Conservation (phyloP, 2,888 invertebrate genomes). For the Nemurella pictetii region DNA sequence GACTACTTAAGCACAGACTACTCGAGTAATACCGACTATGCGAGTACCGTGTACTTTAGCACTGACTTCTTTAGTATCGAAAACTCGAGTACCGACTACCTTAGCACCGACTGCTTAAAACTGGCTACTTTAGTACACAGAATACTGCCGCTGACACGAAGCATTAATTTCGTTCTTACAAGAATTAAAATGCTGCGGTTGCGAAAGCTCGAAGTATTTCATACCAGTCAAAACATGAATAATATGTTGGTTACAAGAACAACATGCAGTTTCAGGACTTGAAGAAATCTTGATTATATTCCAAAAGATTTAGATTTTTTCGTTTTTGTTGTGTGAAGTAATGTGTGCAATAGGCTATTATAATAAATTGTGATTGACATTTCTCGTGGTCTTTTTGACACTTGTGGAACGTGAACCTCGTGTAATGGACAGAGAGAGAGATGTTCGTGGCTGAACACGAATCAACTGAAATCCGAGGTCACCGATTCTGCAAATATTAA, state of each 20-base stretch:
- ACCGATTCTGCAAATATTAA: not conserved
- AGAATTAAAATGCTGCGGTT: conserved; percentile 3
- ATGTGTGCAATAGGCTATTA: not conserved
- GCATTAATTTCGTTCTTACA: too few relatives aligned
- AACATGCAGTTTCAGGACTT: not conserved
- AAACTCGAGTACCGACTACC: too few relatives aligned
- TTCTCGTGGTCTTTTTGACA: not conserved
- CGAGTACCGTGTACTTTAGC: too few relatives aligned
- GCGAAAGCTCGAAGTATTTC: not conserved
- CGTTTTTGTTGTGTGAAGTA: not conserved
- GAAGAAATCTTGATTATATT: not conserved
- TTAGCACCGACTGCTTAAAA: too few relatives aligned
- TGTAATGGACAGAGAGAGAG: not conserved
- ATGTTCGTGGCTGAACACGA: not conserved
- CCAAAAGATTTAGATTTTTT: not conserved
- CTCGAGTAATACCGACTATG: too few relatives aligned
- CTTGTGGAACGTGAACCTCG: not conserved
- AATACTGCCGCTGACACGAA: too few relatives aligned
- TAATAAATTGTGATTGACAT: not conserved
- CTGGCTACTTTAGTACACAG: too few relatives aligned
- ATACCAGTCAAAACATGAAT: not conserved
- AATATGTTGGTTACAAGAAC: not conserved
- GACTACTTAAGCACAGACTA: too few relatives aligned
- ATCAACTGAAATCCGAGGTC: not conserved
- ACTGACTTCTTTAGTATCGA: too few relatives aligned